Percentiles rank a stretch among this genome's conserved stretches.
phyloP scores from a whole-genome alignment of 2,113 vertebrate species.

The Muntiacus muntjak region DNA sequence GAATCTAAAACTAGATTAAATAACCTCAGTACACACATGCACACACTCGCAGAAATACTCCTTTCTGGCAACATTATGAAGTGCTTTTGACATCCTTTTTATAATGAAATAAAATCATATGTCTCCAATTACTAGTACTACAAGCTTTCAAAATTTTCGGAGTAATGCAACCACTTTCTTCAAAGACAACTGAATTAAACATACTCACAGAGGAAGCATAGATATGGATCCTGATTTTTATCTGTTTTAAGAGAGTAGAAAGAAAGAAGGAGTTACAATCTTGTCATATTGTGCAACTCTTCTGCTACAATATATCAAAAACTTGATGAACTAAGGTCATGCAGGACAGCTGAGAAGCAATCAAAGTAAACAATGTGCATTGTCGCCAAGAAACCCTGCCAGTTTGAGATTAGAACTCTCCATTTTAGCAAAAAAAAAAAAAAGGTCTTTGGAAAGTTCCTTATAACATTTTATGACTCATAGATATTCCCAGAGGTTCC shows the following conservation, averaged over 20 bases:
- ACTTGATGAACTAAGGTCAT: conserved; percentile 40
- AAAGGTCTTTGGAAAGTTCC: conserved; percentile 55
- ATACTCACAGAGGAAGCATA: background rate
- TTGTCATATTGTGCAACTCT: background rate
- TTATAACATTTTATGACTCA: conserved; percentile 51
- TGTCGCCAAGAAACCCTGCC: conserved; percentile 26
- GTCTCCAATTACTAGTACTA: conserved; percentile 34
- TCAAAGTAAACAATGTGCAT: conserved; percentile 53
- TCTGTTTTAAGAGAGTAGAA: conserved; percentile 15
- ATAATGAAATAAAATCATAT: conserved; percentile 33
- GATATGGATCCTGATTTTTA: conserved; percentile 11
- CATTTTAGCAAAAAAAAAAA: conserved; percentile 49
- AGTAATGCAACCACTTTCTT: conserved; percentile 30
- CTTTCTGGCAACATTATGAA: conserved; percentile 1
- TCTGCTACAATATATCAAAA: conserved; percentile 32
- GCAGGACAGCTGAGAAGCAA: conserved; percentile 53
- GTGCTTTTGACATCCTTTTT: conserved; percentile 44
- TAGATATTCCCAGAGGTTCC: conserved; percentile 44
- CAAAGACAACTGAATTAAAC: conserved; percentile 38
- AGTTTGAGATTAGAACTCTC: conserved; percentile 57
- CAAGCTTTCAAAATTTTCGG: conserved; percentile 36
- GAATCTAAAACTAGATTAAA: conserved; percentile 40
- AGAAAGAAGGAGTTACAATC: background rate
- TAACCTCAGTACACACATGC: background rate
- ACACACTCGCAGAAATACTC: background rate